Conservation (phyloP, 2,888 invertebrate species). For the Platypus cylindrus region DNA sequence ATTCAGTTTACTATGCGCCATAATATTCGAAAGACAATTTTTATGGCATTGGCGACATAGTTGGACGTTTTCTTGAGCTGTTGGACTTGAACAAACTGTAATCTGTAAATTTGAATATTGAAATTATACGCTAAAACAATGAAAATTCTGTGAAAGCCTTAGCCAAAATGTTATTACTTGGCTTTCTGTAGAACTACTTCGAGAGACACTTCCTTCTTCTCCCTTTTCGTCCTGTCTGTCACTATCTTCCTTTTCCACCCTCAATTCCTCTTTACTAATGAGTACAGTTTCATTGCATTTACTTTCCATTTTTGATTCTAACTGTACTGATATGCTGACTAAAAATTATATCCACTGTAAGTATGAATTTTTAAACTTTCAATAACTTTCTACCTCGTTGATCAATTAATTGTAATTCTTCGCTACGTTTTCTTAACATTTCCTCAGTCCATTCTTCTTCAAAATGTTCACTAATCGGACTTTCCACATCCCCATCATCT, state of each 20-base stretch:
- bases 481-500: conserved; percentile 34
- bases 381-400: conserved; percentile 29
- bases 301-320: too few species aligned
- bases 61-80: conserved; percentile 56
- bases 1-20: conserved; percentile 10
- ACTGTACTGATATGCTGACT: too few species aligned
- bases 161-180: conserved; percentile 42
- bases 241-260: too few species aligned
- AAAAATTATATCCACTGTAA: too few species aligned
- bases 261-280: too few species aligned
- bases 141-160: neutral
- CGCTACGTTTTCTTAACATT: conserved; percentile 55
- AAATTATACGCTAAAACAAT: neutral
- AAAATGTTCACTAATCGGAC: conserved; percentile 39
- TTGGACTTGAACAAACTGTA: conserved; percentile 63
- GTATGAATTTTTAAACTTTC: too few species aligned
- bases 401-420: conserved; percentile 51
- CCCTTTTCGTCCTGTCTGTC: too few species aligned
- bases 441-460: conserved; percentile 61
- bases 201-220: conserved; percentile 54
- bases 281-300: too few species aligned
- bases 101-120: conserved; percentile 42
- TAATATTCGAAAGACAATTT: conserved; percentile 45
- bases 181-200: conserved; percentile 65
- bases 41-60: conserved; percentile 69